These are phyloP conservation scores for Corydoras sp. DNA, from an alignment of 2,113 vertebrate genomes.

Conservation along the genomic window DNA sequence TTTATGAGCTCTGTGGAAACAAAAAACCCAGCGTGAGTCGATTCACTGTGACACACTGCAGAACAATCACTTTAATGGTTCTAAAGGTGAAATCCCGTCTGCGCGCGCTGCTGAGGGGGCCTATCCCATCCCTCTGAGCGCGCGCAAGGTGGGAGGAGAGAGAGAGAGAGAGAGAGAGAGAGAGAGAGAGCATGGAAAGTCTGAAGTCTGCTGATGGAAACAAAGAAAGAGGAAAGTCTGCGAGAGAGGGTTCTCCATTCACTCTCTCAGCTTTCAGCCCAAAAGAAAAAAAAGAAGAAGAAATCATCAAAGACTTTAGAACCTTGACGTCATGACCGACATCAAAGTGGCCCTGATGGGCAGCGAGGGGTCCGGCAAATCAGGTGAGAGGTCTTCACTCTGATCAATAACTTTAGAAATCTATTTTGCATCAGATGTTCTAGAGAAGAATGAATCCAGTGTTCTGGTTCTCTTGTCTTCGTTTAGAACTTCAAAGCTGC, in stretches of 20 bases:
- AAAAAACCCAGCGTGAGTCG: neutral
- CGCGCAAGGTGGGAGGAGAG: slow-evolving; percentile 36
- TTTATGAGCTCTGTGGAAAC: neutral
- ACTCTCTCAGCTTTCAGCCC: no score
- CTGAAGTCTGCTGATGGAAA: neutral
- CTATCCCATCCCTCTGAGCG: neutral
- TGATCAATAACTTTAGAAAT: neutral
- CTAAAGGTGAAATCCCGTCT: slow-evolving; percentile 5
- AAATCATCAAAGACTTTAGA: neutral
- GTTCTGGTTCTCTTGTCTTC: no score
- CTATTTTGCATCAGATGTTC: neutral
- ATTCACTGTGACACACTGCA: neutral
- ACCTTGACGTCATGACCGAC: slow-evolving; percentile 57
- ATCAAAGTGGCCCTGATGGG: slow-evolving; percentile 69
- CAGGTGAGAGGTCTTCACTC: slow-evolving; percentile 54
- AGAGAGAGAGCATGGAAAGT: slow-evolving; percentile 18
- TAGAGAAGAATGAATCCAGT: no score
- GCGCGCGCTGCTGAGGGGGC: slow-evolving; percentile 17
- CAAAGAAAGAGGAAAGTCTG: neutral
- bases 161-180: slow-evolving; percentile 33
- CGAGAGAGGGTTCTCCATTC: no score
- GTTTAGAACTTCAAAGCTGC: no score
- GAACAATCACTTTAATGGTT: neutral
- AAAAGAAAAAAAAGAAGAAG: slow-evolving; percentile 11
- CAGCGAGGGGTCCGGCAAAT: slow-evolving; percentile 65